Evolutionary conservation across 2,797 vertebrate genomes (phyloP), one percentile per base, ranked within the genome.

Genomic region (Hoplostethus atlanticus): DNA sequence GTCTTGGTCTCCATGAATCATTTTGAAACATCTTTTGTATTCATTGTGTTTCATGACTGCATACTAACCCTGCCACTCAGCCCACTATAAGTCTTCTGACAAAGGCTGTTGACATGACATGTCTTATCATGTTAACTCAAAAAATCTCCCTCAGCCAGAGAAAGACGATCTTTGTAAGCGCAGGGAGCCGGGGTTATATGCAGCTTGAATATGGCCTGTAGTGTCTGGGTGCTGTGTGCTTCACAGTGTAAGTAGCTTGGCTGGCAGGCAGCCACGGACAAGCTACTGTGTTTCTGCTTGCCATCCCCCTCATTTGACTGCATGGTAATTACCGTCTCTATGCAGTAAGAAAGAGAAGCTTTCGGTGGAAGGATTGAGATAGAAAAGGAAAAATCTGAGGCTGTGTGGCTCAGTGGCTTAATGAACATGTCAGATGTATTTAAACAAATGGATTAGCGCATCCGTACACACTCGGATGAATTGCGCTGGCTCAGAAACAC

Each of bases 371-470:
- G 73, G 83, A 90, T 88, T 87, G 87, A 67, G 79, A 85, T 68
- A 76, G 75, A 91, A 86, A 82, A 77, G 61, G 56, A 28, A 67
- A 84, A 86, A 77, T 79, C 81, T 80, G 88, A 87, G 86, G 63
- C 79, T 80, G 91, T 88, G 84, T 85, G 87, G 91, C 86, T 93
- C 88, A 90, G 90, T 67, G 60, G 83, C 84, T 85, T 93, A 93
- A 94, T 93, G 90, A 92, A 91, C 85, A 79, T 90, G 91, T 93
- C 92, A 89, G 87, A 90, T 91, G 90, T 87, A 85, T 91, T 93
- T 92, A 91, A 94, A 93, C 91, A 93, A 92, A 93, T 84, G 88
- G 90, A 92, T 93, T 92, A 92, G 76, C 75, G 90, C 85, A 84
- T 89, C 83, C 79, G 77, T 76, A 85, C 82, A 91, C 84, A 89